phyloP scores from a whole-genome alignment of 2,797 vertebrate genomes.

The Chrosomus eos region DNA sequence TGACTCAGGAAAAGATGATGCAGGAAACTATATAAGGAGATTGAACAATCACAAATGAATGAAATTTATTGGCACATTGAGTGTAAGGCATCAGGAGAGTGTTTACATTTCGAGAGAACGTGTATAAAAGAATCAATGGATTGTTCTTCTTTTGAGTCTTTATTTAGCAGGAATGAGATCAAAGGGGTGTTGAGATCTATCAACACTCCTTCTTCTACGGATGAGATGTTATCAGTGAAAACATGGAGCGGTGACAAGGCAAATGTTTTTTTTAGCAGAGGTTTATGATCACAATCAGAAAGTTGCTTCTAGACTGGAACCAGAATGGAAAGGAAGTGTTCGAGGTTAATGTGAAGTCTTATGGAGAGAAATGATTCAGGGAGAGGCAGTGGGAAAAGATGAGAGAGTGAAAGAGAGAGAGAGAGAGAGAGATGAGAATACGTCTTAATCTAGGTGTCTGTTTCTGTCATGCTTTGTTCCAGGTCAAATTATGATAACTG shows the following conservation, averaged over 20 bases:
- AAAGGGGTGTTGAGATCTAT: not conserved
- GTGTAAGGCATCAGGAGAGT: not conserved
- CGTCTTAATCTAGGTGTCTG: constrained; percentile 77
- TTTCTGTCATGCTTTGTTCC: constrained; percentile 80
- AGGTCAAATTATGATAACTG: constrained; percentile 79
- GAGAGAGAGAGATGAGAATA: constrained; percentile 69
- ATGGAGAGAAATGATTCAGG: constrained; percentile 27
- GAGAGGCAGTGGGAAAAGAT: not conserved
- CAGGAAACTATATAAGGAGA: constrained; percentile 40
- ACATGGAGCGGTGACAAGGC: not conserved
- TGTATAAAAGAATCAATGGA: not conserved
- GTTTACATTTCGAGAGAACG: not conserved
- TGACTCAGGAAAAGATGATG: constrained; percentile 31
- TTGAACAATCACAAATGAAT: not conserved
- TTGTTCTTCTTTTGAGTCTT: not conserved
- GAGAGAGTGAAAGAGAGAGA: constrained; percentile 54
- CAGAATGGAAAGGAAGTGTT: not conserved
- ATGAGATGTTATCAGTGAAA: constrained; percentile 22
- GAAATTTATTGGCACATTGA: not conserved
- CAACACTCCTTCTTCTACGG: not conserved
- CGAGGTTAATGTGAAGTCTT: constrained; percentile 33
- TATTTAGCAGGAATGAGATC: not conserved
- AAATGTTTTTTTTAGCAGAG: not conserved
- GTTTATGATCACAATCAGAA: constrained; percentile 12
- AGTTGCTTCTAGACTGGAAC: constrained; percentile 2